Conservation (phyloP, 2,113 vertebrate species). For the Micronisus gabar region DNA sequence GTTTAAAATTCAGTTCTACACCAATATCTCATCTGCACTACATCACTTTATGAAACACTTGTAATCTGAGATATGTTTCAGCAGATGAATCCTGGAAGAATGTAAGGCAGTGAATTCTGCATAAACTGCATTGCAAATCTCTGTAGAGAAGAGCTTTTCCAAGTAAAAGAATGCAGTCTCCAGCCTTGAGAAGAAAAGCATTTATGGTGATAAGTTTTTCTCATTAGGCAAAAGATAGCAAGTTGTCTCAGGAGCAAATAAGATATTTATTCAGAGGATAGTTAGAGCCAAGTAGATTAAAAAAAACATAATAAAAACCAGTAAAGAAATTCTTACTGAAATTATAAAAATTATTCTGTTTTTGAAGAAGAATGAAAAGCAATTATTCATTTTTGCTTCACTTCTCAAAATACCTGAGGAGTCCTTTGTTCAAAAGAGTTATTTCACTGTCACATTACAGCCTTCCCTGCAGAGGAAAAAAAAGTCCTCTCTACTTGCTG, state of each 20-base stretch:
- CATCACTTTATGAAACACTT: neutral
- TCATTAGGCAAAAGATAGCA: neutral
- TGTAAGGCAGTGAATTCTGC: neutral
- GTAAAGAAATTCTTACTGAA: neutral
- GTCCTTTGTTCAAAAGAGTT: neutral
- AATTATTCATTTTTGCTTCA: neutral
- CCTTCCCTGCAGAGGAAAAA: neutral
- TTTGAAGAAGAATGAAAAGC: neutral
- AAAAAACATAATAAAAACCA: neutral
- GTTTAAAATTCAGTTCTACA: neutral
- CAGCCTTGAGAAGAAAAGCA: neutral
- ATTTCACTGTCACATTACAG: neutral
- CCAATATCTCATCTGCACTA: neutral
- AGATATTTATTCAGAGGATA: neutral
- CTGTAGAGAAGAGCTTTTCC: neutral
- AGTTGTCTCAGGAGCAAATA: neutral
- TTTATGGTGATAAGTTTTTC: neutral
- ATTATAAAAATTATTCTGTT: neutral
- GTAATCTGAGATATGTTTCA: neutral
- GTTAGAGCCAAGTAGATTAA: neutral
- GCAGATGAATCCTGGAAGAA: neutral
- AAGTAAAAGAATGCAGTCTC: neutral
- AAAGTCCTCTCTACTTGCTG: neutral
- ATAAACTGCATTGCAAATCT: neutral
- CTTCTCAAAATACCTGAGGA: neutral